phyloP scores from a whole-genome alignment of 2,888 invertebrate genomes.

The Zootermopsis nevadensis region DNA sequence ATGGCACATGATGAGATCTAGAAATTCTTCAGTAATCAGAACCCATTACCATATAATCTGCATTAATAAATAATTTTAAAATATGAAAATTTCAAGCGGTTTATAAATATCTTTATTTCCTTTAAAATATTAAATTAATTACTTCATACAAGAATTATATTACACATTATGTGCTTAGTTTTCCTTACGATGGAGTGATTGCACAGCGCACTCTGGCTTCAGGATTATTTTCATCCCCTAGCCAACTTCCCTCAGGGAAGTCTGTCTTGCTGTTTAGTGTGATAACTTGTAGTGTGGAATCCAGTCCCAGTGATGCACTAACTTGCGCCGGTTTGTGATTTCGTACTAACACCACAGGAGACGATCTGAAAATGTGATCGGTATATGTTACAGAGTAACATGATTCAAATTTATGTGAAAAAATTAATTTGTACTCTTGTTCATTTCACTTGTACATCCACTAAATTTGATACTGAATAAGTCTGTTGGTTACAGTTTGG shows the following conservation, averaged over 20 bases:
- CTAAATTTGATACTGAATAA: too few relatives aligned
- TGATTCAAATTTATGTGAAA: too few relatives aligned
- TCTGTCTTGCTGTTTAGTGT: slow-evolving; percentile 60
- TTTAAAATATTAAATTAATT: neutral
- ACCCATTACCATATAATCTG: too few relatives aligned
- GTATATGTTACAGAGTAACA: neutral
- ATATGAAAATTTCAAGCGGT: too few relatives aligned
- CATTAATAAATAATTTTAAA: too few relatives aligned
- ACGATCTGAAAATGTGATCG: slow-evolving; percentile 25
- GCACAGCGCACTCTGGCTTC: slow-evolving; percentile 65
- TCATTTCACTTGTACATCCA: too few relatives aligned
- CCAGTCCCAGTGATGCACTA: slow-evolving; percentile 52
- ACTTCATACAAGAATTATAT: neutral
- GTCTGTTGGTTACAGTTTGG: too few relatives aligned
- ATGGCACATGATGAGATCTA: too few relatives aligned
- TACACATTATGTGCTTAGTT: neutral
- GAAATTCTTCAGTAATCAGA: too few relatives aligned
- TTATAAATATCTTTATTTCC: too few relatives aligned
- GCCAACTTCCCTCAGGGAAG: slow-evolving; percentile 65
- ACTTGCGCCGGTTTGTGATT: slow-evolving; percentile 53
- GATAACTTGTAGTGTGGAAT: slow-evolving; percentile 56
- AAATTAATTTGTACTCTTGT: too few relatives aligned
- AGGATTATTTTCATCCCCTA: slow-evolving; percentile 65
- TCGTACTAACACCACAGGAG: slow-evolving; percentile 48
- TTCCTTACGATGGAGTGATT: slow-evolving; percentile 62